phyloP scores from a whole-genome alignment of 2,888 invertebrate species.

The Drosophila percnosoma region DNA sequence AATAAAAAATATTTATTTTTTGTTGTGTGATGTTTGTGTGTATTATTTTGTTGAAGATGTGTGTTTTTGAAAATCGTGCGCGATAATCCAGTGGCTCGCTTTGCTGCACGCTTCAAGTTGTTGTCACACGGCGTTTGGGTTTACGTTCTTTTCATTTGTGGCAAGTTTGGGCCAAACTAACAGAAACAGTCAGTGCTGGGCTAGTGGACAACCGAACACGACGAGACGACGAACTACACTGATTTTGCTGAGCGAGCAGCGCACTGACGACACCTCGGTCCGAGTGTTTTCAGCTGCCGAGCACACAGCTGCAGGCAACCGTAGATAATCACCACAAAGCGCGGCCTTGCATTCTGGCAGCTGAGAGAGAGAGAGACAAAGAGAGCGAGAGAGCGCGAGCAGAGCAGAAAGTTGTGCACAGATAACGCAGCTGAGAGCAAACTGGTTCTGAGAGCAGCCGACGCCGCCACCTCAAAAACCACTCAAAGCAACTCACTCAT shows the following conservation, averaged over 20 bases:
- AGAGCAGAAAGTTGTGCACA: constrained; percentile 16
- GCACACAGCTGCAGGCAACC: constrained; percentile 63
- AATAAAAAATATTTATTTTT: constrained; percentile 26
- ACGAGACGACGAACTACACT: constrained; percentile 83
- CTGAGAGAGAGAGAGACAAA: constrained; percentile 8
- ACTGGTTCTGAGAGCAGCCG: constrained; percentile 33
- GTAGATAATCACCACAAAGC: constrained; percentile 60
- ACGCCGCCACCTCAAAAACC: constrained; percentile 12
- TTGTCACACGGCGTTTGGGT: constrained; percentile 45
- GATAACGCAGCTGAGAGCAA: constrained; percentile 39
- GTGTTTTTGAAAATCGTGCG: constrained; percentile 72
- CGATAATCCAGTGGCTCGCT: constrained; percentile 84
- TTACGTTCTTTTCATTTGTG: constrained; percentile 65
- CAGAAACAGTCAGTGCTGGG: constrained; percentile 41
- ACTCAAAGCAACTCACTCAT: constrained; percentile 61
- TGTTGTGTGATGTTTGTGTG: constrained; percentile 15
- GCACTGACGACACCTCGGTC: constrained; percentile 82
- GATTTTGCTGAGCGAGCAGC: constrained; percentile 68
- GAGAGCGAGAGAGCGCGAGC: constrained; percentile 6
- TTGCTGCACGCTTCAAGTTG: constrained; percentile 81
- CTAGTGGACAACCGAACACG: constrained; percentile 80
- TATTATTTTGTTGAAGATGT: constrained; percentile 12
- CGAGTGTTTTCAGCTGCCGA: constrained; percentile 27
- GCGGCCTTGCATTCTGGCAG: constrained; percentile 51
- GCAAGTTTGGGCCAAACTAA: constrained; percentile 38